Evolutionary conservation across 1,140 invertebrate species (phyloP), one percentile per base, ranked within the genome.

Genomic region (Eriosoma lanigerum): DNA sequence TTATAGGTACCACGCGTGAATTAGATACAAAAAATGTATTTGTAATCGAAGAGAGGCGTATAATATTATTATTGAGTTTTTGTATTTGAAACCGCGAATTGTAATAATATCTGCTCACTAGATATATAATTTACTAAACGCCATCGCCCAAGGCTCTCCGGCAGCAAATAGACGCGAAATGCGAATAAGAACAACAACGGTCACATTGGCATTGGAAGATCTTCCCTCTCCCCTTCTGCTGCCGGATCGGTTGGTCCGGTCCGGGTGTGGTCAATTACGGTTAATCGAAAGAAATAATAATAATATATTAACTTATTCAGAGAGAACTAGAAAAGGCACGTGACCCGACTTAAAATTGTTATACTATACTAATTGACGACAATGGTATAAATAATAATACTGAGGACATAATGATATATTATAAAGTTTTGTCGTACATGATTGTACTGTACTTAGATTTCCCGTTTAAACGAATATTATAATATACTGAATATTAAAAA

Each of bases 261-360:
- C 68, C 75, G 75, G 75, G 75, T 62, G 75, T 78, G 56, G 75
- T 60, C 75, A 62, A 78, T 76, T 76, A 76, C 73, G 21, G 32
- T 58, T 78, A 78, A 78, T 78, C 56, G 56, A 78, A 78, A 38
- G 38, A 38, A 78, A 78, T 78, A 78, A 78, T 8, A 78, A 78
- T 78, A 78, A 78, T 8, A 38, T 78, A 29, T 26, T 46, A 62
- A 78, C 56, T 38, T 19, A 52, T 78, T 62, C 56, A 56, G 21
- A 13, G 15, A 52, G 29, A 38, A n/a, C n/a, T n/a, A n/a, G n/a
- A n/a, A n/a, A n/a, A 56, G 73, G n/a, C 54, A 44, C 54, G 73
- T 76, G 54, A 76, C 73, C 52, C 54, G 29, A 19, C 54, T 4
- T 52, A 76, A 38, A 4, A 76, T 76, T 56, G 73, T 56, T 76